These are phyloP conservation scores for Anagyrus pseudococci DNA, from an alignment of 2,888 invertebrate species.

Conservation along the genomic window DNA sequence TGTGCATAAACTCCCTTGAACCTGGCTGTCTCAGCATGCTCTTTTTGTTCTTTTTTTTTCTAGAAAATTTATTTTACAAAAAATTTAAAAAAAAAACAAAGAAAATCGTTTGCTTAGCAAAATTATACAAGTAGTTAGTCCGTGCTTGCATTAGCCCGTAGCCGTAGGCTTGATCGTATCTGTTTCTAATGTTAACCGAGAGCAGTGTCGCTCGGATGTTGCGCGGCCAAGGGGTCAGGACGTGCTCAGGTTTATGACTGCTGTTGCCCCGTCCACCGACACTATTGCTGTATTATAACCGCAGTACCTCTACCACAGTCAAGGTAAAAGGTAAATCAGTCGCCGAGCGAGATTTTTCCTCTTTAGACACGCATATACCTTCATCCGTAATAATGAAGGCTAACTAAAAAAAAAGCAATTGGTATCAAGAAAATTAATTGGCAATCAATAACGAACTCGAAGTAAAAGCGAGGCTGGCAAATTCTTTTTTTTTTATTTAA, in stretches of 20 bases:
- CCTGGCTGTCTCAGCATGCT: slow-evolving; percentile 10
- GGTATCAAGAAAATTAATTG: too few species aligned
- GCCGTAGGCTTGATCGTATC: slow-evolving; percentile 46
- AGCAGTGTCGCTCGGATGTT: slow-evolving; percentile 56
- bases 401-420: too few species aligned
- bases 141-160: slow-evolving; percentile 36
- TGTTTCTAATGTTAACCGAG: slow-evolving; percentile 55
- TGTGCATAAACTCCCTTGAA: not conserved
- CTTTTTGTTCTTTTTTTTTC: not conserved
- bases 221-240: slow-evolving; percentile 55
- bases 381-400: too few species aligned
- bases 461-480: too few species aligned
- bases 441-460: too few species aligned
- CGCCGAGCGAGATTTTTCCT: slow-evolving; percentile 41
- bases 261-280: slow-evolving; percentile 59
- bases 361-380: slow-evolving; percentile 44
- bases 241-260: slow-evolving; percentile 57
- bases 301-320: slow-evolving; percentile 55
- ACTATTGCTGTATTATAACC: slow-evolving; percentile 57
- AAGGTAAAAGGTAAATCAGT: slow-evolving; percentile 54
- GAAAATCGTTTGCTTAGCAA: slow-evolving; percentile 21
- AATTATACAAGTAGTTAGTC: slow-evolving; percentile 26
- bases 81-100: not conserved
- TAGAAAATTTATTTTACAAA: not conserved
- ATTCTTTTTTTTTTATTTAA: too few species aligned